Evolutionary conservation across 1,140 invertebrate genomes (phyloP), one percentile per base, ranked within the genome.

Genomic region (Cyclargus thomasi): DNA sequence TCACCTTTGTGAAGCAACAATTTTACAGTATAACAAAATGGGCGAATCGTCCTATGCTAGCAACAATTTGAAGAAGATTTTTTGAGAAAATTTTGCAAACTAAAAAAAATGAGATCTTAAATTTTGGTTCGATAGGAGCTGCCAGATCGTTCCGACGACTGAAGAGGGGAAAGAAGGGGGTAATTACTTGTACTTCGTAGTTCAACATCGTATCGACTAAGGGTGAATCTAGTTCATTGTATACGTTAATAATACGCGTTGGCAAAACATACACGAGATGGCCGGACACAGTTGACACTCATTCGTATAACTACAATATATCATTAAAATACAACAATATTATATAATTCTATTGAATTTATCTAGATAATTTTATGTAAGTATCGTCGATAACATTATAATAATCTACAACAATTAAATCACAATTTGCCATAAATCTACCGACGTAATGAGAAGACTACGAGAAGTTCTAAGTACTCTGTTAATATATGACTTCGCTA

Each of bases 331-430:
- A 85, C 84, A 89, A 89, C 85, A 85, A 86, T 85, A 79, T 80
- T 78, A 86, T 81, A 88, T 84, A 79, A 81, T 80, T 86, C 81
- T 86, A 89, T 85, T 79, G 83, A 78, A 82, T 83, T 80, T 84
- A 86, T 81, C 82, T 86, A 86, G 72, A 80, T 76, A 77, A 81
- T 82, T 76, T 85, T 82, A 88, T 80, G 82, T 84, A 84, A 76
- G 74, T 83, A 74, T 79, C 81, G 71, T 80, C 77, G 80, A 86
- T 80, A 86, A 85, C 83, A 81, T 79, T 75, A 74, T 67, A 72
- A 80, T 85, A 85, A 76, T 80, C 80, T 88, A 90, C 82, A 87
- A 89, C 82, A 89, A 88, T 85, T 77, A 86, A 85, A 90, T 87
- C 84, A 90, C 84, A 90, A 76, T 84, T 85, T 85, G 78, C 75